These are phyloP conservation scores for Aythya baeri DNA, from an alignment of 2,113 vertebrate species.

Conservation along the genomic window DNA sequence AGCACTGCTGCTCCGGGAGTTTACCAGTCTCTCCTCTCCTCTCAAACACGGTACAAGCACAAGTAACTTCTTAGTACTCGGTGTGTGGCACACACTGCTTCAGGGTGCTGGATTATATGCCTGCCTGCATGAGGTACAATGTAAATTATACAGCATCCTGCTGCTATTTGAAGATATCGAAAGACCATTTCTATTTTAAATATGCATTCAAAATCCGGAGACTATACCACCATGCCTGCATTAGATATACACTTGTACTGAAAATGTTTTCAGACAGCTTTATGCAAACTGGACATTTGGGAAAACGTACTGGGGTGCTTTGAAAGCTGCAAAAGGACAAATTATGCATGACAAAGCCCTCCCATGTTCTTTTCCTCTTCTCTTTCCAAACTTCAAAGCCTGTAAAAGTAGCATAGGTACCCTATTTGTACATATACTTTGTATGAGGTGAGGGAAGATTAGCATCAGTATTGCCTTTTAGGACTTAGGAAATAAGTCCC, in stretches of 20 bases:
- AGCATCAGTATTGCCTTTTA: background rate
- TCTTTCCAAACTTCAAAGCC: background rate
- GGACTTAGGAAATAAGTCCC: background rate
- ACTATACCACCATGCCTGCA: background rate
- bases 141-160: background rate
- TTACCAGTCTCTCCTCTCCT: background rate
- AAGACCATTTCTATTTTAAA: slow-evolving; percentile 47
- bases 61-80: background rate
- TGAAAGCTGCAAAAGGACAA: background rate
- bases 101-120: slow-evolving; percentile 4
- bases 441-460: background rate
- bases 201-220: background rate
- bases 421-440: background rate
- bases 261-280: background rate
- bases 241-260: background rate
- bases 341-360: background rate
- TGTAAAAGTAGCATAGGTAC: background rate
- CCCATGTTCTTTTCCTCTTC: background rate
- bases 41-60: background rate
- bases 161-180: slow-evolving; percentile 4
- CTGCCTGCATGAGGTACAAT: background rate
- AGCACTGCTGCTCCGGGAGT: background rate
- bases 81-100: background rate
- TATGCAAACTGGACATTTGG: background rate
- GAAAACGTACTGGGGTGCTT: background rate